Conservation (phyloP, 2,113 vertebrate species). For the Candoia aspera region DNA sequence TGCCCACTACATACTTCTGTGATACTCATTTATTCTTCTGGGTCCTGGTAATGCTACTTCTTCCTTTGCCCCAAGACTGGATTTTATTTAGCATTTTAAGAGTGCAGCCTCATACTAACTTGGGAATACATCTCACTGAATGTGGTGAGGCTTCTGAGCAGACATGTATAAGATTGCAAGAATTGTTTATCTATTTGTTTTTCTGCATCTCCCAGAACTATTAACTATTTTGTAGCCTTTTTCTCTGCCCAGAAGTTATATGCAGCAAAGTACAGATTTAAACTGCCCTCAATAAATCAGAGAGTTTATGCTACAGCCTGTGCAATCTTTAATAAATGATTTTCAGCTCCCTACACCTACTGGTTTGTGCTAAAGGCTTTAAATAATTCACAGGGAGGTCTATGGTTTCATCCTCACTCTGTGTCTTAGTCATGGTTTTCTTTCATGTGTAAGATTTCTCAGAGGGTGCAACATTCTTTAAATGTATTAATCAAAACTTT, state of each 20-base stretch:
- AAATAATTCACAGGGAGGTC: neutral
- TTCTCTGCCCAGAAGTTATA: neutral
- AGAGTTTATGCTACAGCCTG: slow-evolving; percentile 3
- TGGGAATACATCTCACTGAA: neutral
- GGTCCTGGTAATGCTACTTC: neutral
- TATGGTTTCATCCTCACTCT: neutral
- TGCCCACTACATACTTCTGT: neutral
- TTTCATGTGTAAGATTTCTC: neutral
- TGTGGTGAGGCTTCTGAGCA: neutral
- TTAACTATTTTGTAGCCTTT: neutral
- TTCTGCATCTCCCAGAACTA: neutral
- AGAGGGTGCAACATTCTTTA: neutral
- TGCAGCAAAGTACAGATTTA: neutral
- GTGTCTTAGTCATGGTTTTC: neutral
- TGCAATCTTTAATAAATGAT: neutral
- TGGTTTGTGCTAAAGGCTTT: neutral
- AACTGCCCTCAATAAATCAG: neutral
- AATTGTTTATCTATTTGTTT: neutral
- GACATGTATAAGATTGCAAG: neutral
- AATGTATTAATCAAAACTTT: slow-evolving; percentile 2
- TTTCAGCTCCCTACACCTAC: neutral
- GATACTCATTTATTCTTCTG: neutral
- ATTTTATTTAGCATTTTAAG: slow-evolving; percentile 4
- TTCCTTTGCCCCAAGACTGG: neutral
- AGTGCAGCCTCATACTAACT: neutral